Evolutionary conservation across 23 tunicate genomes (phyloP).

Genomic region (Styela plicata): DNA sequence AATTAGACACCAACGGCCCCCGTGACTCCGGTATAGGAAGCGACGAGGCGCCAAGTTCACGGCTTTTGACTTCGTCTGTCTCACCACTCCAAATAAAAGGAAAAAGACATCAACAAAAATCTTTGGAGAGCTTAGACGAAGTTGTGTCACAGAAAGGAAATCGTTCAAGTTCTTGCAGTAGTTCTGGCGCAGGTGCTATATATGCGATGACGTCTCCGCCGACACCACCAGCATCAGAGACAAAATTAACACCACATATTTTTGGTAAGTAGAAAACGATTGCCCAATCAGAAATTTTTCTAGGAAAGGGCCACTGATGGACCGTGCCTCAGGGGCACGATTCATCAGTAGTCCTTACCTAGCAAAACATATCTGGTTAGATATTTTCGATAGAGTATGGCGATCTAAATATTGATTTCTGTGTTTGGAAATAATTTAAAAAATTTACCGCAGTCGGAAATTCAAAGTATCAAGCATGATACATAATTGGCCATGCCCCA

Average conservation of each 20-base stretch:
- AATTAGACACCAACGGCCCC: conserved; percentile 25
- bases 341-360: too few species aligned
- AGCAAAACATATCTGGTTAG: too few species aligned
- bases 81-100: conserved; percentile 12
- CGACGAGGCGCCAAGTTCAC: conserved; percentile 16
- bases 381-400: too few species aligned
- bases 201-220: conserved; percentile 23
- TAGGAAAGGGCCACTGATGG: too few species aligned
- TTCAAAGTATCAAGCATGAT: too few species aligned
- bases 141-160: neutral
- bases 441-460: too few species aligned
- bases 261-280: conserved; percentile 17
- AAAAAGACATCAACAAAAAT: neutral
- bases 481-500: too few species aligned
- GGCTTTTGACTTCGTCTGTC: conserved; percentile 12
- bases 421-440: too few species aligned
- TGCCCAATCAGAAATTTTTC: too few species aligned
- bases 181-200: neutral
- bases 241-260: conserved; percentile 22
- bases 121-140: conserved; percentile 18
- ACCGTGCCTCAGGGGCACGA: too few species aligned
- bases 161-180: neutral
- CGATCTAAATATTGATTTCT: too few species aligned
- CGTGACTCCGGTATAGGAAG: conserved; percentile 27
- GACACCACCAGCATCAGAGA: conserved; percentile 1